Evolutionary conservation across 2,888 invertebrate species (phyloP).

Genomic region (Arctia plantaginis): DNA sequence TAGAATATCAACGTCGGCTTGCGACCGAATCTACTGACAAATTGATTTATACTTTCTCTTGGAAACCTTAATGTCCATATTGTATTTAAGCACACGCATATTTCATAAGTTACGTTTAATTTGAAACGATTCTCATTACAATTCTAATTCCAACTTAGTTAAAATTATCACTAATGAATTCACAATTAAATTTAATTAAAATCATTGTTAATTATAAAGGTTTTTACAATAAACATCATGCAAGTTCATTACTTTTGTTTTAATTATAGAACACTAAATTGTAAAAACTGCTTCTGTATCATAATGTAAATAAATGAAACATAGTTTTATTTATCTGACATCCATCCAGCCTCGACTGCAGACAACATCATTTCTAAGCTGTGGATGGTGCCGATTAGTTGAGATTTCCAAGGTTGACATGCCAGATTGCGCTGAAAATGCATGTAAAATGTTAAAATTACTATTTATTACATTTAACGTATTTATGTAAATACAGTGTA

Average conservation of each 20-base stretch:
- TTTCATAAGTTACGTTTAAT: background rate
- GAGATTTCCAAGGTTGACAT: conserved; percentile 72
- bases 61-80: background rate
- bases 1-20: conserved; percentile 70
- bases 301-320: background rate
- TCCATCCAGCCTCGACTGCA: conserved; percentile 68
- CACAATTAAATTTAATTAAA: background rate
- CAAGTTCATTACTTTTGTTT: background rate
- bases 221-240: background rate
- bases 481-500: no score
- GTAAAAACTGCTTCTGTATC: no score
- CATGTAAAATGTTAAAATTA: conserved; percentile 14
- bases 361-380: conserved; percentile 71
- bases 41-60: background rate
- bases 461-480: no score
- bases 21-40: conserved; percentile 69
- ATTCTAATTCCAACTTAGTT: no score
- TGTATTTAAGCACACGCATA: background rate
- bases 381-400: conserved; percentile 74
- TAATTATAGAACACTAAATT: background rate
- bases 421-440: conserved; percentile 70
- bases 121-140: no score
- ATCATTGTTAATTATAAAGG: no score
- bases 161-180: no score
- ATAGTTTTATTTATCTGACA: conserved; percentile 66